phyloP scores from a whole-genome alignment of 2,888 invertebrate genomes.

The Urechis unicinctus region DNA sequence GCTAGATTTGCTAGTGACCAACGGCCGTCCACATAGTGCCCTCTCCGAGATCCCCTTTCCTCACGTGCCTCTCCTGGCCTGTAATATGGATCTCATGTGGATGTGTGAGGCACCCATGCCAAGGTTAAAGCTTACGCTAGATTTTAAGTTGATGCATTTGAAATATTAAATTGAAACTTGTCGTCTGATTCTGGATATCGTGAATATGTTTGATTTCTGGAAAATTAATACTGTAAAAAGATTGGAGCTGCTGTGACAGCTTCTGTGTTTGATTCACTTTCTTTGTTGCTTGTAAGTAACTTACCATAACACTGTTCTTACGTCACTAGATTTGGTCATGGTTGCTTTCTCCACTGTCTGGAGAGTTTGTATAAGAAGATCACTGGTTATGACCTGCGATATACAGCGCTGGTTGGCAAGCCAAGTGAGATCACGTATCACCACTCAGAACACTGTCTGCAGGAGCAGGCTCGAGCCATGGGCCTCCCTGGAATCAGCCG shows the following conservation, averaged over 20 bases:
- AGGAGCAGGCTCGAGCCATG: conserved; percentile 56
- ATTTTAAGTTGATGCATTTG: neutral
- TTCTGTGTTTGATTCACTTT: no score
- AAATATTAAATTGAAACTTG: neutral
- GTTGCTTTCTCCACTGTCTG: conserved; percentile 60
- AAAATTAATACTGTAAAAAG: no score
- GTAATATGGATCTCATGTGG: conserved; percentile 64
- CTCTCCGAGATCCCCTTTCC: conserved; percentile 54
- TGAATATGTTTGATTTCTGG: no score
- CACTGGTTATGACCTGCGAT: conserved; percentile 59
- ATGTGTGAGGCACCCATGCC: conserved; percentile 63
- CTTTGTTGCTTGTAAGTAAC: no score
- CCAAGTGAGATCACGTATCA: conserved; percentile 64
- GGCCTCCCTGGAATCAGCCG: conserved; percentile 54
- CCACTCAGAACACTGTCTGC: conserved; percentile 58
- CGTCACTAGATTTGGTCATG: conserved; percentile 61
- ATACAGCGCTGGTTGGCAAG: conserved; percentile 62
- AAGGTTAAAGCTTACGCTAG: conserved; percentile 51
- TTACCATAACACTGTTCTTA: no score
- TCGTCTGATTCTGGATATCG: no score
- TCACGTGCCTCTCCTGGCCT: conserved; percentile 63
- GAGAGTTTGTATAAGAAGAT: conserved; percentile 61
- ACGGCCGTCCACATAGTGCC: conserved; percentile 54
- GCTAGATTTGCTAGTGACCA: conserved; percentile 59
- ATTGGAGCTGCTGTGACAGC: no score